Evolutionary conservation across 2,113 vertebrate genomes (phyloP).

Genomic region (Megalops atlanticus): DNA sequence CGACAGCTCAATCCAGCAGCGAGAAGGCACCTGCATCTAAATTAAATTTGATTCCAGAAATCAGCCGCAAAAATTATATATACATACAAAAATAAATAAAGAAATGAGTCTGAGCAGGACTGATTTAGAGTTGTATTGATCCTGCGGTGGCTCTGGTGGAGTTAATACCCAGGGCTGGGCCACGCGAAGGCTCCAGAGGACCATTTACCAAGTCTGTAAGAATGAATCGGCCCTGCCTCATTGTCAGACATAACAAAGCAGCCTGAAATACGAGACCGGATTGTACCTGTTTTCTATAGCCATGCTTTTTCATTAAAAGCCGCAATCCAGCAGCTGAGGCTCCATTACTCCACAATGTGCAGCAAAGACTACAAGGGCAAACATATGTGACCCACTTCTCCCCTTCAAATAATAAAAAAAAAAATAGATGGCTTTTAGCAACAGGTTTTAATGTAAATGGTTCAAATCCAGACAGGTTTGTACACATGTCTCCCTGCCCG

Average conservation of each 20-base stretch:
- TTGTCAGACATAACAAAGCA: constrained; percentile 67
- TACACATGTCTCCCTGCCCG: constrained; percentile 55
- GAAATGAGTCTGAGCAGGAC: constrained; percentile 6
- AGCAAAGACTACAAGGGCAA: constrained; percentile 74
- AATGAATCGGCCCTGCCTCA: constrained; percentile 49
- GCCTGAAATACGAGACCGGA: constrained; percentile 63
- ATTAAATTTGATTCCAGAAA: background rate
- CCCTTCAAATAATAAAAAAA: constrained; percentile 44
- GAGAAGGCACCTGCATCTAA: background rate
- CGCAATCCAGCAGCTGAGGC: constrained; percentile 71
- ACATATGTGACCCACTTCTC: constrained; percentile 74
- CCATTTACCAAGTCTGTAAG: constrained; percentile 61
- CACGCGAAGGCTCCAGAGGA: constrained; percentile 56
- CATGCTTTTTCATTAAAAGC: constrained; percentile 67
- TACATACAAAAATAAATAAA: background rate
- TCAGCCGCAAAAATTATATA: background rate
- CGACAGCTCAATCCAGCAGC: background rate
- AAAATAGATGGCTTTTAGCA: constrained; percentile 66
- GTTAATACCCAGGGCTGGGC: constrained; percentile 60
- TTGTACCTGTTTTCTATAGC: constrained; percentile 72
- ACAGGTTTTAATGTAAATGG: constrained; percentile 77
- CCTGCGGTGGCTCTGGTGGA: constrained; percentile 33
- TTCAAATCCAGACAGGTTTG: constrained; percentile 70
- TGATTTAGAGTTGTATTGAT: constrained; percentile 40
- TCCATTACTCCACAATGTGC: constrained; percentile 62